Evolutionary conservation across 1,140 invertebrate species (phyloP), one percentile per base, ranked within the genome.

Genomic region (Dreissena polymorpha): DNA sequence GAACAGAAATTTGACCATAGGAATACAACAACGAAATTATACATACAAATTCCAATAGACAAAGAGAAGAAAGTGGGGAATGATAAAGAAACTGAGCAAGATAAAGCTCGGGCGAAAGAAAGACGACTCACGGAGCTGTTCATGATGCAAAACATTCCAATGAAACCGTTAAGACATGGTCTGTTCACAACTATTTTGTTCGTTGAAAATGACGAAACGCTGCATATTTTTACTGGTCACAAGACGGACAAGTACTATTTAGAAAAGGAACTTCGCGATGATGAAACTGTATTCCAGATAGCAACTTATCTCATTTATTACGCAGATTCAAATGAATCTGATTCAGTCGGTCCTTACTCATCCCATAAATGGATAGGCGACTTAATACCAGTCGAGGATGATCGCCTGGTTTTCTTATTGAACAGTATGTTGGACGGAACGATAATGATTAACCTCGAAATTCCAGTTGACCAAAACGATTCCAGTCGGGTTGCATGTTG

Each of bases 11-110:
- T 39, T 39, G 39, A 39, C 3, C 39, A 39, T 8, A 39, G 8
- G 39, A 39, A 39, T 39, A 39, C 39, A 39, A 39, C 39, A 39
- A 39, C 39, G 39, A 39, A 39, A 39, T 39, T 39, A 39, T 49
- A 65, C 29, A 60, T 23, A n/a, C 49, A n/a, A 49, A 75, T 75
- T 65, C 27, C 53, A 2, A n/a, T 64, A 23, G 73, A 75, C 29
- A 75, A 75, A 50, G 39, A 64, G 23, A 18, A 65, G 12, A 21
- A 60, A 50, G 1, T 49, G 14, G 60, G 49, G 10, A n/a, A 18
- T 23, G 60, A 75, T 49, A 10, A 65, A 12, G 12, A 60, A 65
- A 3, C 64, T 18, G 60, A 65, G 10, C 57, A 14, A 39, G 73
- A 75, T 49, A 10, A 49, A n/a, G 27, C 50, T 23, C 57, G 57